Evolutionary conservation across 2,888 invertebrate species (phyloP).

Genomic region (Lottia gigantea): DNA sequence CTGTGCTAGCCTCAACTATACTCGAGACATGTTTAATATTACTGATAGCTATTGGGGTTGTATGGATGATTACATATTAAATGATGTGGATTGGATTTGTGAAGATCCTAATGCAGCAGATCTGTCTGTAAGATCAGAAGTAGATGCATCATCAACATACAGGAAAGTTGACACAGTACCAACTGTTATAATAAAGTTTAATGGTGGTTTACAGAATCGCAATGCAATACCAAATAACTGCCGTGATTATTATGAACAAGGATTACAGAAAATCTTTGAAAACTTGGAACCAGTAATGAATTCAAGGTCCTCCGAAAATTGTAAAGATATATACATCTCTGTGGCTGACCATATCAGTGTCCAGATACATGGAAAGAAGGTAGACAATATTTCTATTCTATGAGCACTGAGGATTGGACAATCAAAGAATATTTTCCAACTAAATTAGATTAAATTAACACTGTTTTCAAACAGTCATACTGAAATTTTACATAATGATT

Average conservation of each 20-base stretch:
- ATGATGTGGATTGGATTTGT: conserved; percentile 18
- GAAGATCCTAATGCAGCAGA: too few species aligned
- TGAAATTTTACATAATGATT: too few species aligned
- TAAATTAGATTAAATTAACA: too few species aligned
- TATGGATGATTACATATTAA: conserved; percentile 23
- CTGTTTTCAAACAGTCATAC: too few species aligned
- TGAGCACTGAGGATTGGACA: too few species aligned
- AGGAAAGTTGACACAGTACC: conserved; percentile 26
- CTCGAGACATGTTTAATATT: conserved; percentile 19
- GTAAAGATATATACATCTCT: conserved; percentile 16
- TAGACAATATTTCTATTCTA: not conserved
- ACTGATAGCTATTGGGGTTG: conserved; percentile 29
- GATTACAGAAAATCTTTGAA: not conserved
- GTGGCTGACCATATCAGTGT: not conserved
- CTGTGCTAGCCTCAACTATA: conserved; percentile 26
- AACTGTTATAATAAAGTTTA: conserved; percentile 26
- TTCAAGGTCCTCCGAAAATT: not conserved
- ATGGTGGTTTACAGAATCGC: conserved; percentile 21
- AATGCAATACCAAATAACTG: conserved; percentile 1
- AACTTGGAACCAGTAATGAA: conserved; percentile 14
- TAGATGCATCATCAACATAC: not conserved
- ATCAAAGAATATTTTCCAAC: too few species aligned
- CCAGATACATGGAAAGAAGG: not conserved
- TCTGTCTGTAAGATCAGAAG: conserved; percentile 9
- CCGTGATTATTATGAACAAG: conserved; percentile 14